A percentile compares a stretch with the other conserved stretches of the same genome.
These are phyloP conservation scores for Probaryconus sp. DNA, from an alignment of 1,140 invertebrate genomes.

Conservation along the genomic window DNA sequence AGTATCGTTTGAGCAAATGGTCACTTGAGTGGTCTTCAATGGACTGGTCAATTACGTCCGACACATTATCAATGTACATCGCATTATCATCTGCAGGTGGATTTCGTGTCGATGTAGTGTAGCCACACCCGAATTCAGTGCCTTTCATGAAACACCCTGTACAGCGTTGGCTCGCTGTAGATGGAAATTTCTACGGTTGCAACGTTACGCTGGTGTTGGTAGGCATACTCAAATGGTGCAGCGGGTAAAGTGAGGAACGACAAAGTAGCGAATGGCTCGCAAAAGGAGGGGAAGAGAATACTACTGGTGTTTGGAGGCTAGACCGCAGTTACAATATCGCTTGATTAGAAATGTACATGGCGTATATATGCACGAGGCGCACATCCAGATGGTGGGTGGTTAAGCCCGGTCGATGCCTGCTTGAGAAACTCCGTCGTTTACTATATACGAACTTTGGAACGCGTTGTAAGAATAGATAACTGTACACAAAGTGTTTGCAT, in stretches of 20 bases:
- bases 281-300: slow-evolving; percentile 63
- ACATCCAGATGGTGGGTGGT: slow-evolving; percentile 77
- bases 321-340: slow-evolving; percentile 80
- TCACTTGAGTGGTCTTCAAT: slow-evolving; percentile 41
- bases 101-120: slow-evolving; percentile 49
- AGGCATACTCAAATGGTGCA: slow-evolving; percentile 62
- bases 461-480: slow-evolving; percentile 77
- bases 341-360: slow-evolving; percentile 80
- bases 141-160: slow-evolving; percentile 55
- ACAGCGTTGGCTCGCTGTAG: slow-evolving; percentile 55
- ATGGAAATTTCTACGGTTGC: slow-evolving; percentile 63
- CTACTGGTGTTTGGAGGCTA: slow-evolving; percentile 76
- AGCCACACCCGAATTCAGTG: slow-evolving; percentile 53
- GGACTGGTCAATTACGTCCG: slow-evolving; percentile 50
- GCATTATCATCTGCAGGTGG: slow-evolving; percentile 53
- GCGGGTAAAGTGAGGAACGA: slow-evolving; percentile 59
- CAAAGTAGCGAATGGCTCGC: slow-evolving; percentile 63
- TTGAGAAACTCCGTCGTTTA: slow-evolving; percentile 78
- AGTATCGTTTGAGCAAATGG: slow-evolving; percentile 35
- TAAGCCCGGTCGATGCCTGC: slow-evolving; percentile 74
- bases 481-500: slow-evolving; percentile 52
- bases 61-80: slow-evolving; percentile 46
- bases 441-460: slow-evolving; percentile 76
- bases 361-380: slow-evolving; percentile 71
- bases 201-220: slow-evolving; percentile 61